Evolutionary conservation across 1,140 invertebrate species (phyloP).

Genomic region (Drosophila pandora): DNA sequence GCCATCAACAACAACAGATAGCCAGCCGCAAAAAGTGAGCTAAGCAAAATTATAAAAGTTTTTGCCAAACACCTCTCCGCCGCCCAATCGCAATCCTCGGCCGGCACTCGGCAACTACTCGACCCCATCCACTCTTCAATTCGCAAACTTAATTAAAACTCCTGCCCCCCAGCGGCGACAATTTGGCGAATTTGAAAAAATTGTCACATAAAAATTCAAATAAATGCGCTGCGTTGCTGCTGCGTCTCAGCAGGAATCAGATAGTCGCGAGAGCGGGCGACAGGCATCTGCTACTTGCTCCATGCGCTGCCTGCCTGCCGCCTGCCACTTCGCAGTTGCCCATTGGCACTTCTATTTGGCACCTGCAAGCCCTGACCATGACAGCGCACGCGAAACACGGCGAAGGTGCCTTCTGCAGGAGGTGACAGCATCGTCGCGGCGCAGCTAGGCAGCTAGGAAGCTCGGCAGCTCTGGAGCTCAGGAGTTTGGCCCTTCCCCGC

Average conservation of each 20-base stretch:
- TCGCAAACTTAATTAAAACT: slow-evolving; percentile 65
- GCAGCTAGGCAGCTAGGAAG: no score
- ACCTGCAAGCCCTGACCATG: slow-evolving; percentile 46
- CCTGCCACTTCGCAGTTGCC: not conserved
- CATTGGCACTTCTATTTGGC: slow-evolving; percentile 9
- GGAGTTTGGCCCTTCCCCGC: no score
- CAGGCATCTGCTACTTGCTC: not conserved
- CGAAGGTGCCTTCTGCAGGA: not conserved
- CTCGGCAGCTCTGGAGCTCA: no score
- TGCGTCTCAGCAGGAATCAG: not conserved
- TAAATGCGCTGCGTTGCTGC: slow-evolving; percentile 52
- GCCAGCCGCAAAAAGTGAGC: slow-evolving; percentile 34
- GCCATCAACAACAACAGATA: not conserved
- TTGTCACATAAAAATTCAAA: slow-evolving; percentile 67
- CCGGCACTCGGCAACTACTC: no score
- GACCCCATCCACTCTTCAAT: slow-evolving; percentile 9
- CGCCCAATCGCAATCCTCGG: not conserved
- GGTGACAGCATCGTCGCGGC: no score
- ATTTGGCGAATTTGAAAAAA: slow-evolving; percentile 51
- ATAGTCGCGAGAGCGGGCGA: not conserved
- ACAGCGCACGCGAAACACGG: slow-evolving; percentile 17
- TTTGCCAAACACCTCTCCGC: slow-evolving; percentile 5
- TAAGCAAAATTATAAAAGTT: slow-evolving; percentile 67
- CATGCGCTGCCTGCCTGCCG: not conserved
- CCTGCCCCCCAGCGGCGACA: slow-evolving; percentile 26